Evolutionary conservation across 2,888 invertebrate species (phyloP).

Genomic region (Steromphala cineraria): DNA sequence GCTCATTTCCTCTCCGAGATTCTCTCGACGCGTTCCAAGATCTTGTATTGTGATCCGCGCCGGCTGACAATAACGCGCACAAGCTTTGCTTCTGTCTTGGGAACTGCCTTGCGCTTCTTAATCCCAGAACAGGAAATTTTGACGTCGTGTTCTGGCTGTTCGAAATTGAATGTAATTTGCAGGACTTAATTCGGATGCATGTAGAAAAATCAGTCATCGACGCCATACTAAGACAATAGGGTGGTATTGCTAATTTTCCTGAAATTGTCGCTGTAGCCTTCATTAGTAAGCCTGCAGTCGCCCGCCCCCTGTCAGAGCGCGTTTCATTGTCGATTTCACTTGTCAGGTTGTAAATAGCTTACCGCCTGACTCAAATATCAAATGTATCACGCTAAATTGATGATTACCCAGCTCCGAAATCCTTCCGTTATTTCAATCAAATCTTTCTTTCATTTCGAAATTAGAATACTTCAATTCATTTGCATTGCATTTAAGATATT

Average conservation of each 20-base stretch:
- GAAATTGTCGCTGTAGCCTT: neutral
- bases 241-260: neutral
- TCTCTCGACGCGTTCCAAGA: neutral
- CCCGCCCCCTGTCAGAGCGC: neutral
- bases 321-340: neutral
- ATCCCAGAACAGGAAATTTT: constrained; percentile 19
- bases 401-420: neutral
- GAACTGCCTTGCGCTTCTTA: neutral
- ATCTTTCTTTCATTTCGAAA: too few species aligned
- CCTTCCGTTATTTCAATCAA: too few species aligned
- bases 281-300: neutral
- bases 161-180: constrained; percentile 26
- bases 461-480: too few species aligned
- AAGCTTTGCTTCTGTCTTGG: neutral
- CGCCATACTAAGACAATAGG: neutral
- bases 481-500: too few species aligned
- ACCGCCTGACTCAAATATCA: neutral
- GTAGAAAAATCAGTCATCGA: constrained; percentile 7
- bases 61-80: neutral
- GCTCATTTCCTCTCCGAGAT: constrained; percentile 1
- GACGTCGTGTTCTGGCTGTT: constrained; percentile 25
- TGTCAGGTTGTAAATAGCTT: neutral
- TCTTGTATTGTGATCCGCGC: neutral
- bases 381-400: neutral
- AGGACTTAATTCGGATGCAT: constrained; percentile 25